Evolutionary conservation across 1,140 invertebrate species (phyloP), one percentile per base, ranked within the genome.

Genomic region (Ceratina japonica): DNA sequence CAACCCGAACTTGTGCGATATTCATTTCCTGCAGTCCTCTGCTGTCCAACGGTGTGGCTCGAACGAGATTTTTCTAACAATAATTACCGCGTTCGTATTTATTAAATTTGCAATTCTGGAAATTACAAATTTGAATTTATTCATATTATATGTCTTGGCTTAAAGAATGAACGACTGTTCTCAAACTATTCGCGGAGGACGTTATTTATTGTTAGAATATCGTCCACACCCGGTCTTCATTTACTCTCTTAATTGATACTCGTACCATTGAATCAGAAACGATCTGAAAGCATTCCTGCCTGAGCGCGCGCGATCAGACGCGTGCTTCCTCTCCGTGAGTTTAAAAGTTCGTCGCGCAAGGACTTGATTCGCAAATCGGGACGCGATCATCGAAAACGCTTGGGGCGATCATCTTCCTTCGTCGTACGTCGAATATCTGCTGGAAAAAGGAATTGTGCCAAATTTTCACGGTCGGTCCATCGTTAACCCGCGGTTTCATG

Each of bases 201-300:
- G 0, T 15, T 5, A 12, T 61, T 54, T 27, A n/a, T 76, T 37
- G 44, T 61, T 44, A 44, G 27, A 62, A 71, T 51, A 1, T 63
- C 20, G 63, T 70, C n/a, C n/a, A n/a, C 15, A 3, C 0, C 10
- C 49, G 12, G 3, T 24, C 20, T n/a, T 4, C n/a, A 10, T 52
- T 18, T 31, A 64, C 54, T 75, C 37, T 37, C 52, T 66, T 52
- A 20, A 58, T 82, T 59, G 52, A 44, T 66, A 54, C 58, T 37
- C 27, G 31, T 54, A 64, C 62, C 63, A 8, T 37, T 59, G 62
- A 62, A 68, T 63, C 63, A 31, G 22, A 49, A 61, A 56, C 58
- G 69, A 75, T 51, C 22, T n/a, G 65, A 83, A 79, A 80, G 76
- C 76, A 75, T 83, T 84, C 82, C 68, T 69, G 62, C 20, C 54